A percentile compares a stretch with the other conserved stretches of the same genome.
Conservation (phyloP, 2,888 invertebrate species). For the Tetragonula carbonaria region DNA sequence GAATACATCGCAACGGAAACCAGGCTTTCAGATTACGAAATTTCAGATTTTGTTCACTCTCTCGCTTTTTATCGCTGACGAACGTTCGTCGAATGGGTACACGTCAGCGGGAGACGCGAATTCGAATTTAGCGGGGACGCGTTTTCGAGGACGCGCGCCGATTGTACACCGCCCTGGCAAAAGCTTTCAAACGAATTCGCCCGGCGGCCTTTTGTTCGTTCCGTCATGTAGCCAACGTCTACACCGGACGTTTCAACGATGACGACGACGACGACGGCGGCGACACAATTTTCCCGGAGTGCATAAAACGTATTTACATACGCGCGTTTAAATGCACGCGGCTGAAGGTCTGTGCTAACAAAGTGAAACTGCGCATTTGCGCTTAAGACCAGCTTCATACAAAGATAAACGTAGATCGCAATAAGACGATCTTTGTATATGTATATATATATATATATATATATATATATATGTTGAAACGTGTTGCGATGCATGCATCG, state of each 20-base stretch:
- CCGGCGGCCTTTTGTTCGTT: slow-evolving; percentile 47
- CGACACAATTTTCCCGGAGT: slow-evolving; percentile 26
- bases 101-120: too few relatives aligned
- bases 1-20: too few relatives aligned
- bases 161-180: slow-evolving; percentile 31
- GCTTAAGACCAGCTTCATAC: too few relatives aligned
- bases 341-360: not conserved
- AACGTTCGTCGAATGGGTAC: not conserved
- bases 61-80: not conserved
- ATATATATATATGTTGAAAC: not conserved
- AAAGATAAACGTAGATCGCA: too few relatives aligned
- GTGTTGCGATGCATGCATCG: not conserved
- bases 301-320: slow-evolving; percentile 26
- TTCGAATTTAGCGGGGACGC: not conserved
- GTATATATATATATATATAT: too few relatives aligned
- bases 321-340: slow-evolving; percentile 12
- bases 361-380: not conserved
- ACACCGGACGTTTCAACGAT: slow-evolving; percentile 6
- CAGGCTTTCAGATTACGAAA: not conserved
- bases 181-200: slow-evolving; percentile 41
- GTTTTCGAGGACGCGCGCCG: slow-evolving; percentile 3
- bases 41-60: not conserved
- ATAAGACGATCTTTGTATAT: too few relatives aligned
- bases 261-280: not conserved
- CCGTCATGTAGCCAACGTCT: not conserved